Evolutionary conservation across 92 coral and sea anemone genomes (phyloP).

Genomic region (Diadumene lineata): DNA sequence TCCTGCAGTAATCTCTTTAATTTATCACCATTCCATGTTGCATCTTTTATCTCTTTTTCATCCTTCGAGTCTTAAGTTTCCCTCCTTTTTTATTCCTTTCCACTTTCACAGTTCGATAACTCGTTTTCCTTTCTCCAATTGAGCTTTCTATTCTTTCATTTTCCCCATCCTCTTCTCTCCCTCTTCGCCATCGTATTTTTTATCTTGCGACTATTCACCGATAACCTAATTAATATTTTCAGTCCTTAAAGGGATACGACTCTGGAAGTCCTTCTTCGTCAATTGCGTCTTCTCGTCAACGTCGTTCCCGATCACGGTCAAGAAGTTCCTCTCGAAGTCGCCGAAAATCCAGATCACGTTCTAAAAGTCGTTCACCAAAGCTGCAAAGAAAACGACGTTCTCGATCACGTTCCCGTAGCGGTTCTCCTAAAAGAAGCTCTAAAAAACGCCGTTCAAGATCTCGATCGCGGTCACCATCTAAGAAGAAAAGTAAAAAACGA

Average conservation of each 20-base stretch:
- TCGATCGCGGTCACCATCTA: slow-evolving; percentile 82
- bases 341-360: slow-evolving; percentile 81
- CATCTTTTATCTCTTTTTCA: too few relatives aligned
- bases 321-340: slow-evolving; percentile 86
- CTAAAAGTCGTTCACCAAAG: slow-evolving; percentile 77
- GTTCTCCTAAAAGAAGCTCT: slow-evolving; percentile 73
- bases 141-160: too few relatives aligned
- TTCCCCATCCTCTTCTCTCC: too few relatives aligned
- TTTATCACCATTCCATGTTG: too few relatives aligned
- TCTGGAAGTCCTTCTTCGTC: slow-evolving; percentile 95
- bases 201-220: too few relatives aligned
- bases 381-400: slow-evolving; percentile 67
- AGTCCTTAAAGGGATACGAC: slow-evolving; percentile 93
- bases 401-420: slow-evolving; percentile 79
- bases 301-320: slow-evolving; percentile 75
- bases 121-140: too few relatives aligned
- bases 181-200: too few relatives aligned
- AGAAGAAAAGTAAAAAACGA: slow-evolving; percentile 79
- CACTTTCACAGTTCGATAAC: too few relatives aligned
- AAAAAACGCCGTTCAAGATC: slow-evolving; percentile 82
- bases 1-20: too few relatives aligned
- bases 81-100: too few relatives aligned
- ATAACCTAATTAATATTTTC: too few relatives aligned
- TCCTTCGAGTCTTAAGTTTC: too few relatives aligned
- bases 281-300: slow-evolving; percentile 51